Evolutionary conservation across 2,888 invertebrate species (phyloP).

Genomic region (Ormia ochracea): DNA sequence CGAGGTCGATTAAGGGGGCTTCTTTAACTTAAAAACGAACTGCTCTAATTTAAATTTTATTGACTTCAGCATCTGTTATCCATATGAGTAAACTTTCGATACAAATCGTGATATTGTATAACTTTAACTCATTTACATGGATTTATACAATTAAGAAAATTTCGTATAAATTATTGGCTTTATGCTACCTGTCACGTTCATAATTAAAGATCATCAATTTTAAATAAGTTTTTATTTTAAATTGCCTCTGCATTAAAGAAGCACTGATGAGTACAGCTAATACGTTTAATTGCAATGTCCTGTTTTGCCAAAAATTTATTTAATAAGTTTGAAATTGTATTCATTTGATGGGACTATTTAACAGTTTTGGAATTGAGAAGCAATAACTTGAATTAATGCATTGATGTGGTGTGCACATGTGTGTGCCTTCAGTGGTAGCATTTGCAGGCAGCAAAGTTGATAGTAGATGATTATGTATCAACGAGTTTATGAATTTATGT

Average conservation of each 20-base stretch:
- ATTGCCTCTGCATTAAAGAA: neutral
- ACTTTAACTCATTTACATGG: neutral
- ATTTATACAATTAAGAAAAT: constrained; percentile 6
- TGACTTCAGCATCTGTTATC: too few species aligned
- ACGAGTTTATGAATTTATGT: too few species aligned
- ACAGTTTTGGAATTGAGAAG: neutral
- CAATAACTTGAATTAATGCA: neutral
- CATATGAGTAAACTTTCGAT: neutral
- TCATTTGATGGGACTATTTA: neutral
- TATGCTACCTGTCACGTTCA: constrained; percentile 4
- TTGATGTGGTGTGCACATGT: too few species aligned
- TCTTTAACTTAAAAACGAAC: too few species aligned
- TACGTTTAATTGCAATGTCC: neutral
- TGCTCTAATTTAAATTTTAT: too few species aligned
- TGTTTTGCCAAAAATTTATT: neutral
- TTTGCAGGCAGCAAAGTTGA: neutral
- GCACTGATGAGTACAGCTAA: neutral
- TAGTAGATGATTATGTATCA: too few species aligned
- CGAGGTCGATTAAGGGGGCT: too few species aligned
- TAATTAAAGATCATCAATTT: neutral
- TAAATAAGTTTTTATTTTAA: neutral
- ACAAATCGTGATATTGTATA: neutral
- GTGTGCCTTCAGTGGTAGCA: too few species aligned
- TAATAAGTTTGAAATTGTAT: neutral
- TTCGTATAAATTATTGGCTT: neutral